Evolutionary conservation across 2,113 vertebrate species (phyloP), one percentile per base, ranked within the genome.

Genomic region (Asarcornis scutulata): DNA sequence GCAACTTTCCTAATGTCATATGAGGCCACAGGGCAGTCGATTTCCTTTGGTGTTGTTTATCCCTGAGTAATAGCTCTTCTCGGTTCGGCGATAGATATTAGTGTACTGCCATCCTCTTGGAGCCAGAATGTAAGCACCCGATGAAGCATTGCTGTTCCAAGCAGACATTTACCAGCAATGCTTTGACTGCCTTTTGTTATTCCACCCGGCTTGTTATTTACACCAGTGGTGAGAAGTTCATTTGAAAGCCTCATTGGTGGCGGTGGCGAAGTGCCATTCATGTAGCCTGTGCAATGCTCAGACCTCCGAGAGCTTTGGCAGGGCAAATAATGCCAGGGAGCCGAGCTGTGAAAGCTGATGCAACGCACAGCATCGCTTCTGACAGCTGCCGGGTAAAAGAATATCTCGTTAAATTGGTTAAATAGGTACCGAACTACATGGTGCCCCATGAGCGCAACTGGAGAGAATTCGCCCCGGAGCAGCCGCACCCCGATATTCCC

Each of bases 381-480:
- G 48, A 44, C 55, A 92, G 52, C 89, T 86, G 73, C 66, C 7
- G 32, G 1, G 62, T 92, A 3, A 91, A 78, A 71, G 60, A 75
- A 31, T 48, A 7, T 88, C 82, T 95, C 0, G 0, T 86, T 89
- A 48, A 63, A 97, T 86, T 80, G 29, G n/a, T n/a, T n/a, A n/a
- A 81, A 79, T 96, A 99, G 99, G 98, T 99, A 44, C 97, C 99
- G 1, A 98, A 98, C 95, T 99, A 99, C 91, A 98, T 99, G 96
- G 93, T 99, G 31, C 95, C 98, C 56, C 97, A 98, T 0, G 99
- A 99, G 4, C 98, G 99, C 68, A 97, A 96, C 96, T 99, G 99
- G 99, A 98, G 99, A 94, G 99, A 99, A 4, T 99, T 98, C 68
- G 97, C 98, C 64, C 98, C 97, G 8, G 99, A 99, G n/a, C 98